A percentile compares a stretch with the other conserved stretches of the same genome.
phyloP scores from a whole-genome alignment of 2,113 vertebrate genomes.

The Marmota monax region DNA sequence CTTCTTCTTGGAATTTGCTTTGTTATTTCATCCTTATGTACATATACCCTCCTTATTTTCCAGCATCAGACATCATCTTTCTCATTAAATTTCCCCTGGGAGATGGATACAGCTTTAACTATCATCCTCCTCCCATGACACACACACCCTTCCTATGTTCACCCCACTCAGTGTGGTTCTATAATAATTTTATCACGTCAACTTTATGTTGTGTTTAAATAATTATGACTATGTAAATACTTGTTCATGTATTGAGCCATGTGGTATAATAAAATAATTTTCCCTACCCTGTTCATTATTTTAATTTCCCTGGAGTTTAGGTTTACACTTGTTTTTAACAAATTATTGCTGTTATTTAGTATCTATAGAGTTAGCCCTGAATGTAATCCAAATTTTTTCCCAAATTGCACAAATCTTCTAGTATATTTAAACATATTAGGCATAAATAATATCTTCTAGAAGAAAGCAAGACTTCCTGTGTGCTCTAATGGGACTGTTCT shows the following conservation, averaged over 20 bases:
- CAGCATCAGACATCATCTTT: background rate
- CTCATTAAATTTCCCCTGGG: background rate
- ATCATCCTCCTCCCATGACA: background rate
- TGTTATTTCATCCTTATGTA: background rate
- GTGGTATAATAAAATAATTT: background rate
- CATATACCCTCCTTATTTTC: background rate
- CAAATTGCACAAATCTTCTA: background rate
- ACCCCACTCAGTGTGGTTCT: background rate
- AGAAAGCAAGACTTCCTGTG: background rate
- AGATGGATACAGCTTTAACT: background rate
- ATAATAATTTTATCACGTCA: constrained; percentile 23
- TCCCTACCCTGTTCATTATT: background rate
- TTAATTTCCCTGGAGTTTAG: constrained; percentile 34
- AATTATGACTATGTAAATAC: background rate
- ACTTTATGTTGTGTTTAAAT: constrained; percentile 29
- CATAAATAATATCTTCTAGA: constrained; percentile 1
- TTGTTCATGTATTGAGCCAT: background rate
- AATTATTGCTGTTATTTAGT: constrained; percentile 30
- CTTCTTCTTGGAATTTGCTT: background rate
- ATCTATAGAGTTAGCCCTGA: background rate
- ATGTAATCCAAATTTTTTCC: background rate
- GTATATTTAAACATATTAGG: background rate
- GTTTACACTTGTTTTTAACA: constrained; percentile 16
- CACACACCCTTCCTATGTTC: background rate
- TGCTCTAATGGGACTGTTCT: background rate